phyloP scores from a whole-genome alignment of 2,888 invertebrate species.

The Oasisia sp. region DNA sequence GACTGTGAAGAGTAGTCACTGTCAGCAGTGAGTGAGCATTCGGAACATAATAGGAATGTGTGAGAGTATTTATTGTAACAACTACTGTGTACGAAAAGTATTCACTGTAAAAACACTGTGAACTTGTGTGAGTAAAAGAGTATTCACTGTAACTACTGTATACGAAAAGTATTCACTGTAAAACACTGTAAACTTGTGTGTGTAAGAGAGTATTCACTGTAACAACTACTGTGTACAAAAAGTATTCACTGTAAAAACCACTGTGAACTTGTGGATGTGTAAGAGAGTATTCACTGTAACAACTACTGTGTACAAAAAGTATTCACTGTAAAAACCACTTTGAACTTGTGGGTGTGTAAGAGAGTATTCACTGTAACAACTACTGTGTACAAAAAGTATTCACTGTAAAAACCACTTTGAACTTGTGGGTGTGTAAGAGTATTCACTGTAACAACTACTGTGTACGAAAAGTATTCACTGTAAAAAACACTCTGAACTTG shows the following conservation, averaged over 20 bases:
- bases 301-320: not conserved
- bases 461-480: too few relatives aligned
- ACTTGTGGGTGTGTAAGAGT: not conserved
- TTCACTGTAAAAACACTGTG: not conserved
- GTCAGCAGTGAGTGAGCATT: too few relatives aligned
- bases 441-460: too few relatives aligned
- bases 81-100: not conserved
- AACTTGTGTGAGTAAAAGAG: not conserved
- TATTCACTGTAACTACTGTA: not conserved
- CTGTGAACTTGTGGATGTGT: not conserved
- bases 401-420: not conserved
- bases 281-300: not conserved
- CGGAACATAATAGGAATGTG: too few relatives aligned
- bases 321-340: not conserved
- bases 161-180: too few relatives aligned
- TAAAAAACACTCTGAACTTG: too few relatives aligned
- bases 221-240: too few relatives aligned
- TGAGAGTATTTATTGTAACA: not conserved
- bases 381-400: not conserved
- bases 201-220: not conserved
- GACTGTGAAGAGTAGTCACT: too few relatives aligned
- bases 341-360: not conserved
- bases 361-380: not conserved
- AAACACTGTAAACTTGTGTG: not conserved
- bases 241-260: too few relatives aligned